A percentile compares a stretch with the other conserved stretches of the same genome.
Conservation (phyloP, 37 sponge, comb jelly and placozoan genomes). For the Aplysina aerophoba region DNA sequence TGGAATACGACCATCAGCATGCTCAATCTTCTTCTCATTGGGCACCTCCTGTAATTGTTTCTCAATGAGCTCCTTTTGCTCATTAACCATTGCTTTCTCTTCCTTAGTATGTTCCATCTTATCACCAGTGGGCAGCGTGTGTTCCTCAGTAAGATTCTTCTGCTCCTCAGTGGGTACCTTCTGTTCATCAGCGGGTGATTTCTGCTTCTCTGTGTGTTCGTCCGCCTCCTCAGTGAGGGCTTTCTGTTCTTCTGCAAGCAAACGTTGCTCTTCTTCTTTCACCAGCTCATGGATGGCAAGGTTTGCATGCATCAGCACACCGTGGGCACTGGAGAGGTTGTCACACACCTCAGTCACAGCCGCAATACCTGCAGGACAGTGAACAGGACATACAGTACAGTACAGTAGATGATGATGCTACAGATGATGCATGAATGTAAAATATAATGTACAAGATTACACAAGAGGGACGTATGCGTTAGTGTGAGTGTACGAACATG, state of each 20-base stretch:
- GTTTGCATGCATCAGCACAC: conserved; percentile 62
- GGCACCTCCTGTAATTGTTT: background rate
- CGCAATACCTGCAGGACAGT: conserved; percentile 3
- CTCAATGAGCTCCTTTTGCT: background rate
- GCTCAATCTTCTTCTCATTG: background rate
- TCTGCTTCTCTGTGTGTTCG: background rate
- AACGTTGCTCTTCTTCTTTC: conserved; percentile 35
- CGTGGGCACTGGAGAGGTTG: conserved; percentile 62
- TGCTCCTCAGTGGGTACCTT: background rate
- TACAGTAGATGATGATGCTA: no score
- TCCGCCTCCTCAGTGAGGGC: background rate
- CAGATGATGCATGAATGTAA: no score
- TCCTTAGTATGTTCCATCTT: background rate
- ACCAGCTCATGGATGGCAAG: conserved; percentile 65
- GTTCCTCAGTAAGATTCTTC: background rate
- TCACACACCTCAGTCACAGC: conserved; percentile 43
- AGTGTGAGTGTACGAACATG: no score
- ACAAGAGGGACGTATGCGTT: no score
- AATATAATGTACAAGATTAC: no score
- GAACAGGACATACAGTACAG: background rate
- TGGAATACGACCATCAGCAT: background rate
- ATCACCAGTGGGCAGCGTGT: background rate
- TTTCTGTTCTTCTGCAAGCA: background rate
- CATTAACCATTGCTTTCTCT: background rate
- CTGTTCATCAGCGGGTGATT: background rate